Base-by-base conservation (phyloP, 2,888 invertebrate genomes). In the Leptinotarsa rubiginosa region DNA sequence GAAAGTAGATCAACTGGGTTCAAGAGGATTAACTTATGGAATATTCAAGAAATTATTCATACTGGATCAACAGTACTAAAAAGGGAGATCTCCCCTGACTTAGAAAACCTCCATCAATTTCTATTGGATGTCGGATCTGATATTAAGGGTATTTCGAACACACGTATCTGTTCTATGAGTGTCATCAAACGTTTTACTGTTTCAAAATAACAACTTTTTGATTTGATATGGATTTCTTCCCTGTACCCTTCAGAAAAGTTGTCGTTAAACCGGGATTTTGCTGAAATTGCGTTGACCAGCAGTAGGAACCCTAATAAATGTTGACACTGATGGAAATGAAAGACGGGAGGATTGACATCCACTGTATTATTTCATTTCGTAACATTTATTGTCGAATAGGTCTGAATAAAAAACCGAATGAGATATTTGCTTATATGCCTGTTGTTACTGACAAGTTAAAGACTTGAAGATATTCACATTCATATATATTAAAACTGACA, bases 81-180 rank as follows among this genome's bases (percentile, higher is more conserved):
- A 66, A 70, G 73, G 71, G 67, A 70, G 68, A 68, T 72, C 66
- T 70, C 59, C 72, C 70, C 69, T 62, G 69, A 69, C 76, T 70
- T 59, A 59, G 56, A 65, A 47, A 50, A 76, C 74, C 70, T 73
- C 49, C 69, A 64, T 75, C 75, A 67, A 73, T 74, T 69, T 47
- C 72, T 70, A 65, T 76, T 70, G 65, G 74, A 70, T 69, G 70
- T 72, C 76, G 65, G 64, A 74, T 76, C 47, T 67, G 49, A 70
- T 72, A 72, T 74, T 70, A 52, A 68, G 73, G 68, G 69, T 54
- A 62, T 62, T 31, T 62, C 62, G 18, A 62, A 62, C 41, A 62
- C 62, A 41, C 62, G 66, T 69, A 68, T 47, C 59, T 25, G 68
- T 69, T 47, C 10, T 59, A 47, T 56, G 18, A 54, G 70, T 62